Base-by-base conservation (phyloP, 2,797 vertebrate species). In the Melanogrammus aeglefinus region DNA sequence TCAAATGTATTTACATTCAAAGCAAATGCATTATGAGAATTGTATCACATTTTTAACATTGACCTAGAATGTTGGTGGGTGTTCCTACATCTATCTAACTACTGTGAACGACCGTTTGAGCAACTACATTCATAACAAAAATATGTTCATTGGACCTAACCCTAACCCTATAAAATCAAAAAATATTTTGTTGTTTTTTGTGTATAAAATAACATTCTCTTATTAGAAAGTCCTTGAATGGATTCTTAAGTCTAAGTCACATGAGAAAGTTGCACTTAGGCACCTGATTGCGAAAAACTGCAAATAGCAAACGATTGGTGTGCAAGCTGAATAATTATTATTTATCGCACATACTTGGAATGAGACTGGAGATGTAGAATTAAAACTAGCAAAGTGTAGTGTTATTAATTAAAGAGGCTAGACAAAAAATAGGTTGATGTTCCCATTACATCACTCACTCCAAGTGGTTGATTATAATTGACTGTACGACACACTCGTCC, bases 401-500 rank as follows among this genome's bases (percentile, higher is more conserved):
- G 12, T 16, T 72, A 31, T 31, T 18, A 31, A 35, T 16, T 72
- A 29, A 35, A 72, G 70, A 33, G 70, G 35, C 6, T 16, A 35
- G 70, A 35, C 33, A 35, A 72, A 35, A 18, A 33, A 35, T 16
- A 24, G 6, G 63, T 69, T 27, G n/a, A 69, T 27, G 63, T 69
- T 12, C 9, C 63, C 24, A 27, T 69, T 27, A 69, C 63, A 69
- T 69, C 63, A 14, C 33, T 72, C 70, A 35, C 70, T 72, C 1
- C 7, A 72, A 72, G 70, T 33, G 70, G 70, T 27, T 69, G 63
- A 31, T 33, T 35, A 72, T 72, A 72, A 72, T 72, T 72, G 13
- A 72, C 70, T 72, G 70, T 72, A 33, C 70, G 29, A 12, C 31
- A 35, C 70, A n/a, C 21, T 24, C 21, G 21, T 72, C 31, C 31